Evolutionary conservation across 2,797 vertebrate species (phyloP).

Genomic region (Coregonus sp.): DNA sequence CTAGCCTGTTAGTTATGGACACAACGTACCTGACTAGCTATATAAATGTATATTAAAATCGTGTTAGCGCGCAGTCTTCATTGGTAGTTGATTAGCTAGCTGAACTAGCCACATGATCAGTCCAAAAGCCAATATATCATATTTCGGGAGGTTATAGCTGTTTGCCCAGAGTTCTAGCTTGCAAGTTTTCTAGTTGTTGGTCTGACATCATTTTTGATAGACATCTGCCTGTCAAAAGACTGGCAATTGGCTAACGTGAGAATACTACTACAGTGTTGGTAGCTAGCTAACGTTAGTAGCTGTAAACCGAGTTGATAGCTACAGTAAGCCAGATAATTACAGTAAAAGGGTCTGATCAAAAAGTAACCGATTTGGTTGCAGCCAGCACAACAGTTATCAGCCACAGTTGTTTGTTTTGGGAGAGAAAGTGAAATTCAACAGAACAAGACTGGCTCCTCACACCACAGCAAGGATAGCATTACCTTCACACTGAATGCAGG

Average conservation of each 20-base stretch:
- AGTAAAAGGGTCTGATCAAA: no score
- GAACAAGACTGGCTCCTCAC: background rate
- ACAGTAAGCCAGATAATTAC: background rate
- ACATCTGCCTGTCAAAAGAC: background rate
- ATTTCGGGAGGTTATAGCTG: no score
- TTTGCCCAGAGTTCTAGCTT: background rate
- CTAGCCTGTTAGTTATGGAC: background rate
- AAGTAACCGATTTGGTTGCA: no score
- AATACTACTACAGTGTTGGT: no score
- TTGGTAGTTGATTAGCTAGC: slow-evolving; percentile 36
- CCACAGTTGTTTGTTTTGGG: no score
- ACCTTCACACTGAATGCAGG: background rate
- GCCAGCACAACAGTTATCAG: background rate
- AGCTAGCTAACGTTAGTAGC: background rate
- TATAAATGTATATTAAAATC: background rate
- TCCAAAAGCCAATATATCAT: no score
- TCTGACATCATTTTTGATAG: background rate
- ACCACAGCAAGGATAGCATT: background rate
- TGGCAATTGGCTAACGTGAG: no score
- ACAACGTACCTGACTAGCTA: background rate
- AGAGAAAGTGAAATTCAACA: background rate
- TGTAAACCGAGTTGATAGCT: background rate
- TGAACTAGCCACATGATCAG: no score
- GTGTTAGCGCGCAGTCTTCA: slow-evolving; percentile 21
- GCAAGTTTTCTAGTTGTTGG: background rate